Conservation (phyloP, 2,888 invertebrate genomes). For the Deladenus siricidicola region DNA sequence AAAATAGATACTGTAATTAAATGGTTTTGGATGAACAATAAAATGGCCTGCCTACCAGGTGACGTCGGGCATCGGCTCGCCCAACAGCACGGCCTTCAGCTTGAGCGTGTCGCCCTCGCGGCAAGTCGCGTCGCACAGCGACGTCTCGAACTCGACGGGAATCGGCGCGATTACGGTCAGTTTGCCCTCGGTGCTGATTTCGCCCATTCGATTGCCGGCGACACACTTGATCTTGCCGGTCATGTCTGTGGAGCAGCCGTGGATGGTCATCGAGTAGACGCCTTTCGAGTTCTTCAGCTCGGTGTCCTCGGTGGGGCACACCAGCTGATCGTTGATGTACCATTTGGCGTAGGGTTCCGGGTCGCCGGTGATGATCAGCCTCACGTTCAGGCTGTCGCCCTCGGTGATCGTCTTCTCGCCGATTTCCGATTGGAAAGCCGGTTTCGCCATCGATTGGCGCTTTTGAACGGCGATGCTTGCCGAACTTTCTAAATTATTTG, state of each 20-base stretch:
- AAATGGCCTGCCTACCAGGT: slow-evolving; percentile 49
- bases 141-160: slow-evolving; percentile 53
- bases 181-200: slow-evolving; percentile 54
- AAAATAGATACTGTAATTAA: too few species aligned
- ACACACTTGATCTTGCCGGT: slow-evolving; percentile 58
- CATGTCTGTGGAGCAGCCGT: slow-evolving; percentile 56
- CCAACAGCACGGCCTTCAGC: slow-evolving; percentile 54
- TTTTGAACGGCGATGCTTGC: slow-evolving; percentile 48
- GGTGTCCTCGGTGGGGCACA: slow-evolving; percentile 50
- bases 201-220: slow-evolving; percentile 56
- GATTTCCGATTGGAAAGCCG: slow-evolving; percentile 50
- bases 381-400: slow-evolving; percentile 73
- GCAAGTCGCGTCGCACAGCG: slow-evolving; percentile 53
- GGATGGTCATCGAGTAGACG: slow-evolving; percentile 55
- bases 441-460: slow-evolving; percentile 42
- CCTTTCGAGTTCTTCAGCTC: slow-evolving; percentile 49
- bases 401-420: slow-evolving; percentile 68
- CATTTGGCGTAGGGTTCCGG: slow-evolving; percentile 75
- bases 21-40: too few species aligned
- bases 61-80: slow-evolving; percentile 51
- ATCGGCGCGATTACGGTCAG: slow-evolving; percentile 51
- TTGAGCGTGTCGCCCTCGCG: slow-evolving; percentile 54
- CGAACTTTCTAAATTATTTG: slow-evolving; percentile 42
- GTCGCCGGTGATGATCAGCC: slow-evolving; percentile 79
- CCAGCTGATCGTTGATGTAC: slow-evolving; percentile 57